Conservation (phyloP, 2,113 vertebrate species). For the Euleptes europaea region DNA sequence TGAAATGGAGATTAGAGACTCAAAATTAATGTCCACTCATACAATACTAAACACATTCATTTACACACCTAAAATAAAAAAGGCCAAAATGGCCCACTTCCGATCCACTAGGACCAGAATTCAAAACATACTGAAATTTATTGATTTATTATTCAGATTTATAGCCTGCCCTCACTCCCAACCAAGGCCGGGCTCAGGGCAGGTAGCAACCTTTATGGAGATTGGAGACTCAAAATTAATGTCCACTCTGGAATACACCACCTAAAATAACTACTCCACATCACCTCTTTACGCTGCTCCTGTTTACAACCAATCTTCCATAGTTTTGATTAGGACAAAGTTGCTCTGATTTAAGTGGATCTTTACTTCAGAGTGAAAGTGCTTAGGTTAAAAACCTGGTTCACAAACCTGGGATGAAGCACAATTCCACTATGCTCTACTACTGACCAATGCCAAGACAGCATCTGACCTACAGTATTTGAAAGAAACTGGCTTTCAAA, state of each 20-base stretch:
- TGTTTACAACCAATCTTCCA: background rate
- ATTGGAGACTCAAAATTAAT: background rate
- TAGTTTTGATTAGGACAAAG: accelerated
- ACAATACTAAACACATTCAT: too few relatives aligned
- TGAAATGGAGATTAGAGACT: background rate
- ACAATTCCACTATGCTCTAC: background rate
- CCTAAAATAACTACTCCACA: background rate
- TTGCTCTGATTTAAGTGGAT: background rate
- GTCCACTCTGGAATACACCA: background rate
- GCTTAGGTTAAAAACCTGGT: background rate
- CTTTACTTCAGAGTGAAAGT: background rate
- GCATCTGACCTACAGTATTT: background rate
- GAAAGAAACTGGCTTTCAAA: conserved; percentile 7
- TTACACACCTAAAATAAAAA: background rate
- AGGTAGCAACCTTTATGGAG: too few relatives aligned
- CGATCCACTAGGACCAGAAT: too few relatives aligned
- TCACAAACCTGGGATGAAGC: background rate
- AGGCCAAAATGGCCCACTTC: too few relatives aligned
- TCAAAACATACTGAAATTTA: too few relatives aligned
- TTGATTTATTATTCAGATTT: too few relatives aligned
- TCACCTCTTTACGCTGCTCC: background rate
- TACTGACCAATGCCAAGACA: background rate
- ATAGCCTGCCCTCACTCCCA: too few relatives aligned
- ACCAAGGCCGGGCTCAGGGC: too few relatives aligned
- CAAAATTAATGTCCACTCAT: background rate